Base-by-base conservation (phyloP, 2,888 invertebrate species). In the Biston betularia region DNA sequence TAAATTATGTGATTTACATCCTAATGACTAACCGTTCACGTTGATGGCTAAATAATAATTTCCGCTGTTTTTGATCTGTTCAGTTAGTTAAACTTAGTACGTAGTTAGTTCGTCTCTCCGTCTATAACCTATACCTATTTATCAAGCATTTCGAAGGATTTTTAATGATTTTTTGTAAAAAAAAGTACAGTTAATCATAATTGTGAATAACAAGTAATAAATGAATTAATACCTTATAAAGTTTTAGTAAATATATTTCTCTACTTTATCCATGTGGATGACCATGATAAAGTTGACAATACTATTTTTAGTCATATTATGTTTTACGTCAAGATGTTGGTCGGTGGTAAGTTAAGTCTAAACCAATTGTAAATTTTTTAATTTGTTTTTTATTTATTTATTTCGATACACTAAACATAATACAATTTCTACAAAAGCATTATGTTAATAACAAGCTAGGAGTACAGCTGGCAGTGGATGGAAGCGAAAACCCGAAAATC, bases 271-370 rank as follows among this genome's bases (percentile, higher is more conserved):
- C 9, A 9, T 12, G 33, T 52, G 8, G 11, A 40, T 14, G 11
- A 60, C 9, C 12, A 68, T 68, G 67, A 45, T 59, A 45, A 59
- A 34, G 9, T n/a, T 55, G 6, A 8, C 33, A 5, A 40, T 60
- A 14, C 4, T 46, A 11, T 10, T 56, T 14, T 73, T 67, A 35
- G 50, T 75, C 49, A 15, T 68, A 12, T 54, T 62, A 10, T 9
- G 65, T 35, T 45, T 74, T 63, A 59, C 66, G 35, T 58, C 72
- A 33, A 73, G 73, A 34, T 71, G 71, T 35, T 77, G 71, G 75
- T 75, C 73, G 24, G 68, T 34, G 34, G 50, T 50, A 8, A 50
- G 50, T 49, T 24, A 10, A 14, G 24, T 24, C 24, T 24, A 24
- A 9, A 8, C 4, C 3, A 12, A 11, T 48, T 11, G n/a, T 48